Percentiles rank a stretch among this genome's conserved stretches.
phyloP scores from a whole-genome alignment of 92 coral and sea anemone genomes.

The Zoanthus sociatus region DNA sequence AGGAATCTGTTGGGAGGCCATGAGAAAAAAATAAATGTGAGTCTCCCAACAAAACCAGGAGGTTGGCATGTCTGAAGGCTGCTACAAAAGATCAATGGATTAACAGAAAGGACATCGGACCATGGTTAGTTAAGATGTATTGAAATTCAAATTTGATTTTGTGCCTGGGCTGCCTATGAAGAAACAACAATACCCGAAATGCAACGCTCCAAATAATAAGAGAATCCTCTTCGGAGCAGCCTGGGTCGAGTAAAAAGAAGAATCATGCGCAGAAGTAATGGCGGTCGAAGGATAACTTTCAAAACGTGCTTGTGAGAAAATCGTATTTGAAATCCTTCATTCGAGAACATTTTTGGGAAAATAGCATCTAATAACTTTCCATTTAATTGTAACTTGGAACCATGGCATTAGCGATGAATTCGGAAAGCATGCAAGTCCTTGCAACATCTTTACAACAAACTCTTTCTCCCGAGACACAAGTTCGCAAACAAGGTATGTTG shows the following conservation, averaged over 20 bases:
- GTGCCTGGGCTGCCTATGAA: too few relatives aligned
- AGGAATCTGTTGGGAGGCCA: too few relatives aligned
- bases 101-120: too few relatives aligned
- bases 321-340: background rate
- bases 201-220: too few relatives aligned
- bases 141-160: too few relatives aligned
- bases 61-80: too few relatives aligned
- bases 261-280: slow-evolving; percentile 45
- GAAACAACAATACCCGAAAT: too few relatives aligned
- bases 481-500: slow-evolving; percentile 86
- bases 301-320: background rate
- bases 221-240: background rate
- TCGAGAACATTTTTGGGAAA: background rate
- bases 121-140: too few relatives aligned
- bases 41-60: too few relatives aligned
- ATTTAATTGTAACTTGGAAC: background rate
- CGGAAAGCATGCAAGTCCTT: slow-evolving; percentile 72
- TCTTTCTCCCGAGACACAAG: slow-evolving; percentile 76
- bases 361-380: background rate
- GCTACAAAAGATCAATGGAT: too few relatives aligned
- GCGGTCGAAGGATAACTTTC: slow-evolving; percentile 38
- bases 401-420: slow-evolving; percentile 59
- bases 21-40: too few relatives aligned
- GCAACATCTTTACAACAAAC: slow-evolving; percentile 83
- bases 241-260: slow-evolving; percentile 48